Conservation (phyloP, 2,113 vertebrate genomes). For the Pseudopodoces humilis region DNA sequence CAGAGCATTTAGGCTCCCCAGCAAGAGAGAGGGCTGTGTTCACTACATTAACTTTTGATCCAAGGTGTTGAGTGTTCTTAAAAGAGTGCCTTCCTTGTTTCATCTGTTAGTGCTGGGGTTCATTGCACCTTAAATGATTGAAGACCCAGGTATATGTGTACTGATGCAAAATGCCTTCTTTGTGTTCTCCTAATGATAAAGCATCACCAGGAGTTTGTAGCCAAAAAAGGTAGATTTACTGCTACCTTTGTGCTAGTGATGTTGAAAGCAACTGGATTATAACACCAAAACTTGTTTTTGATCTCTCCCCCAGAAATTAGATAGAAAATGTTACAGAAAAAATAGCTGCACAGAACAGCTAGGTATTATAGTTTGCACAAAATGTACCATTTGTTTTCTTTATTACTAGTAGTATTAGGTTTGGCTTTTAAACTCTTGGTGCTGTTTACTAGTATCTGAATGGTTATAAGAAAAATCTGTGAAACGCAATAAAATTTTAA, state of each 20-base stretch:
- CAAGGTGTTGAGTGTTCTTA: neutral
- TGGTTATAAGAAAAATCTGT: neutral
- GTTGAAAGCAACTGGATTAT: neutral
- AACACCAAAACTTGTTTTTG: neutral
- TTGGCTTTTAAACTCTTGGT: neutral
- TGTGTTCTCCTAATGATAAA: neutral
- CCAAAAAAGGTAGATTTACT: conserved; percentile 19
- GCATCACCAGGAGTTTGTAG: neutral
- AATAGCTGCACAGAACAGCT: neutral
- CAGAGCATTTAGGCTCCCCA: neutral
- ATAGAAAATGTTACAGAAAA: neutral
- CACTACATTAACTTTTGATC: neutral
- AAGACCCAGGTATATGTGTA: neutral
- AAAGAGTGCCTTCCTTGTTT: neutral
- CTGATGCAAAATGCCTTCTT: neutral
- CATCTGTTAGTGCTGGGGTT: neutral
- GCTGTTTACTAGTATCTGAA: neutral
- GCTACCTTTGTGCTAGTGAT: neutral
- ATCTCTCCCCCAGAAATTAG: neutral
- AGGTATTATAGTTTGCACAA: neutral
- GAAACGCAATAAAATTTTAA: neutral
- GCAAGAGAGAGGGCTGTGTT: neutral
- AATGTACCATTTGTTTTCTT: neutral
- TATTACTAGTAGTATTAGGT: neutral
- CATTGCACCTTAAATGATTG: neutral